Percentiles rank a stretch among this genome's conserved stretches.
phyloP scores from a whole-genome alignment of 2,113 vertebrate species.

The Falco punctatus region DNA sequence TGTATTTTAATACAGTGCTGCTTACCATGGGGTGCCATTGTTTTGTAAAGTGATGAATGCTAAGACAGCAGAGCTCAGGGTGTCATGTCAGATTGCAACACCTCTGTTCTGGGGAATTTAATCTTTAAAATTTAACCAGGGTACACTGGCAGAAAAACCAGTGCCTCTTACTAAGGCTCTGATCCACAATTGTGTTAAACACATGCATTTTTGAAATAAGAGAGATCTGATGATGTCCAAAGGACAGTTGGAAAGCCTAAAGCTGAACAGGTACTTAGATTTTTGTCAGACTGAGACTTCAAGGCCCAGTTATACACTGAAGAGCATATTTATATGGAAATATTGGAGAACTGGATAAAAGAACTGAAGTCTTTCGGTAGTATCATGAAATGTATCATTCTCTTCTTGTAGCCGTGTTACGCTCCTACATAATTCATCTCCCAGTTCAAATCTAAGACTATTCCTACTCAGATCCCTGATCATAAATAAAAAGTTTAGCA shows the following conservation, averaged over 20 bases:
- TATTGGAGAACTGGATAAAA: background rate
- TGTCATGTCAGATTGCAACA: background rate
- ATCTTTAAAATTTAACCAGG: background rate
- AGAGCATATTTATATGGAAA: background rate
- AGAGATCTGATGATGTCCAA: background rate
- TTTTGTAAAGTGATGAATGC: background rate
- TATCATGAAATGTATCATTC: background rate
- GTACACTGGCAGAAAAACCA: background rate
- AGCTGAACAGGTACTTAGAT: background rate
- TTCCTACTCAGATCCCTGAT: background rate
- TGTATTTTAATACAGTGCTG: background rate
- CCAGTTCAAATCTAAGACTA: background rate
- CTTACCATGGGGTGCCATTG: fast-evolving
- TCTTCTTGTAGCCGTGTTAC: fast-evolving
- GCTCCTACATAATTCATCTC: background rate
- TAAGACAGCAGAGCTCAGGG: background rate
- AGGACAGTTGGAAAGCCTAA: background rate
- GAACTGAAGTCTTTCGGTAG: background rate
- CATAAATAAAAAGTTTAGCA: background rate
- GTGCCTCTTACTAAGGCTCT: background rate
- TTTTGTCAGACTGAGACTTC: background rate
- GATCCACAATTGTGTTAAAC: background rate
- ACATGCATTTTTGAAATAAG: background rate
- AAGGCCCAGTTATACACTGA: background rate
- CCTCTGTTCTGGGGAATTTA: background rate